Evolutionary conservation across 2,113 vertebrate genomes (phyloP).

Genomic region (Trematomus loennbergii): DNA sequence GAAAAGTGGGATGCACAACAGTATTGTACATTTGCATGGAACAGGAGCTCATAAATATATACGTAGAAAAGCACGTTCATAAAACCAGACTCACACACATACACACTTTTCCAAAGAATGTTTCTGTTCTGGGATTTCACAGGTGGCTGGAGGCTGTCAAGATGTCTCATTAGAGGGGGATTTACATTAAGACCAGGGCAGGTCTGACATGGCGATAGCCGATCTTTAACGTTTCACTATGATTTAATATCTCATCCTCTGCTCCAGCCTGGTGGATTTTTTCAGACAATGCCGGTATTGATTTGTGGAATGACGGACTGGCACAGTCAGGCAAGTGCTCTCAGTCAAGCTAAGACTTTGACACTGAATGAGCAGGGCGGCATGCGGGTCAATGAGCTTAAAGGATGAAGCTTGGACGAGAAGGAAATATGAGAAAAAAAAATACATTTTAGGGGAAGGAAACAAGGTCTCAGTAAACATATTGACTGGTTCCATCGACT

Average conservation of each 20-base stretch:
- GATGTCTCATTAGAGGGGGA: slow-evolving; percentile 75
- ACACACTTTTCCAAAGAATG: slow-evolving; percentile 1
- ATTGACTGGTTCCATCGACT: slow-evolving; percentile 72
- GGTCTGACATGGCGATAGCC: slow-evolving; percentile 53
- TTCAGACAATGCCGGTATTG: slow-evolving; percentile 66
- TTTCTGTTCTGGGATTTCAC: slow-evolving; percentile 21
- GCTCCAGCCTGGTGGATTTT: slow-evolving; percentile 63
- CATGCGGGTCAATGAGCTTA: slow-evolving; percentile 64
- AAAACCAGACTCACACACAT: slow-evolving; percentile 17
- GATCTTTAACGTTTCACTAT: slow-evolving; percentile 66
- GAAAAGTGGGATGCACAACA: not conserved
- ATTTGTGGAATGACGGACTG: slow-evolving; percentile 64
- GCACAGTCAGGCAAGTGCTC: slow-evolving; percentile 40
- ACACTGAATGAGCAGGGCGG: slow-evolving; percentile 42
- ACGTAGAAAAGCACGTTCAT: not conserved
- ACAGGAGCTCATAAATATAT: slow-evolving; percentile 18
- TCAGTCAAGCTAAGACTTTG: slow-evolving; percentile 52
- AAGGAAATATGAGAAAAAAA: slow-evolving; percentile 62
- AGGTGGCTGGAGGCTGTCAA: slow-evolving; percentile 62
- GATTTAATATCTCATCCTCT: slow-evolving; percentile 70
- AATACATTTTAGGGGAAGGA: slow-evolving; percentile 50
- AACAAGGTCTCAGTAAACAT: slow-evolving; percentile 72
- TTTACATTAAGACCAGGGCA: slow-evolving; percentile 68
- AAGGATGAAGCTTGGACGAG: slow-evolving; percentile 53
- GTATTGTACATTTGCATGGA: not conserved